These are phyloP conservation scores for Noturus placidus DNA, from an alignment of 2,113 vertebrate species.

Conservation along the genomic window DNA sequence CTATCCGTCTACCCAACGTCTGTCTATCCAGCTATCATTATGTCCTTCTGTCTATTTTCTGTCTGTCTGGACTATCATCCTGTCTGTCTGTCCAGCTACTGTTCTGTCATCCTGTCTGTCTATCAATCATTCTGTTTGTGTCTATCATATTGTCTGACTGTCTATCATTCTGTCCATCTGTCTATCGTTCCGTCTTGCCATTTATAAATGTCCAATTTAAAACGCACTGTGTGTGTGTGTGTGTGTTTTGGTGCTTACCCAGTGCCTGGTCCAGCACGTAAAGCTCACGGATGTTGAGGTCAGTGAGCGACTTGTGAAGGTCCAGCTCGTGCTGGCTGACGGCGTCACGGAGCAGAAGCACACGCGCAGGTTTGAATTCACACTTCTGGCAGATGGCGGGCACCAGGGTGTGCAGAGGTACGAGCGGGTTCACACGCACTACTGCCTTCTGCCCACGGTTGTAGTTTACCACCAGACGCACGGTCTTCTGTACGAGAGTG, in stretches of 20 bases:
- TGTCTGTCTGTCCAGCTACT: not conserved
- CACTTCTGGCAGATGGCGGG: constrained; percentile 94
- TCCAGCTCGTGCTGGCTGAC: constrained; percentile 82
- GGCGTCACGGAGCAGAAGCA: constrained; percentile 83
- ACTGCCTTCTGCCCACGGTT: constrained; percentile 89
- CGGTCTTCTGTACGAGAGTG: constrained; percentile 78
- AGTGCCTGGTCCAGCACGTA: constrained; percentile 86
- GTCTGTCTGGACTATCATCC: not conserved
- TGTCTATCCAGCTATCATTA: not conserved
- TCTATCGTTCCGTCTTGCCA: not conserved
- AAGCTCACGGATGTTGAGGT: constrained; percentile 88
- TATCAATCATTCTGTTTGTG: not conserved
- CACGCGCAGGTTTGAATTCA: constrained; percentile 82
- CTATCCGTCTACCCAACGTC: not conserved
- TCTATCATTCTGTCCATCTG: not conserved
- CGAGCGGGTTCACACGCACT: constrained; percentile 86
- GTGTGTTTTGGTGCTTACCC: constrained; percentile 73
- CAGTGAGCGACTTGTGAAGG: constrained; percentile 82
- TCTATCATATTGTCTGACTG: not conserved
- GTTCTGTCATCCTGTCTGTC: not conserved
- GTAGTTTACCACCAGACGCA: constrained; percentile 94
- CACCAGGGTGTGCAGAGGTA: constrained; percentile 81
- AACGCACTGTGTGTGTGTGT: not conserved
- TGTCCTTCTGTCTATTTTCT: too few relatives aligned
- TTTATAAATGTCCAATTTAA: not conserved